Evolutionary conservation across 2,113 vertebrate species (phyloP), one percentile per base, ranked within the genome.

Genomic region (Neolamprologus falcicula): DNA sequence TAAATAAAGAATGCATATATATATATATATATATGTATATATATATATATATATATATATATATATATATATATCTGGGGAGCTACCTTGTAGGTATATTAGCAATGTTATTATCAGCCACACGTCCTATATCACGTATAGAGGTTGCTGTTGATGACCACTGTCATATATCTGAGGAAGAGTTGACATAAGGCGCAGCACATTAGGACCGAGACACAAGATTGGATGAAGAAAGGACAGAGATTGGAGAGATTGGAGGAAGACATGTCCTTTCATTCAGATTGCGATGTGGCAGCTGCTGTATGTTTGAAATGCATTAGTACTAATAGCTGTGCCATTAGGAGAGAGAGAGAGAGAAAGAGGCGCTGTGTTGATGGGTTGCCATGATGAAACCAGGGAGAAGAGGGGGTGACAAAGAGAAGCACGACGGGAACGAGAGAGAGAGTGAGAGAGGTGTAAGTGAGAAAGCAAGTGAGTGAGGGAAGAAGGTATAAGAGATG

Each of bases 291-390:
- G 92, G 96, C 97, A 98, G 97, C 97, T 97, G 97, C 97, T 95
- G 96, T 97, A 96, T 90, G 96, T 97, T 97, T 97, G 97, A 93
- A 93, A 97, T 97, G 97, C 98, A 97, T 97, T 98, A 97, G 97
- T 90, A 95, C 97, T 98, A 97, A 98, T 97, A 97, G 97, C 96
- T 94, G 96, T 96, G 94, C 97, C 97, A 97, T 98, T 97, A 98
- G 96, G 94, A 94, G 94, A 94, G 94, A 94, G 93, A 94, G 93
- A 92, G 95, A 96, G 95, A 63, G 59, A 63, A 19, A 63, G 59
- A 33, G 59, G 91, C 95, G 95, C 95, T 89, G 96, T 95, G 95
- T 95, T 97, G 97, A 97, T 97, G 97, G 97, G 96, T 95, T 97
- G 96, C 97, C 96, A 95, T 97, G 97, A 96, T 97, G 95, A 96